phyloP scores from a whole-genome alignment of 1,140 invertebrate species.

The Apolygus lucorum region DNA sequence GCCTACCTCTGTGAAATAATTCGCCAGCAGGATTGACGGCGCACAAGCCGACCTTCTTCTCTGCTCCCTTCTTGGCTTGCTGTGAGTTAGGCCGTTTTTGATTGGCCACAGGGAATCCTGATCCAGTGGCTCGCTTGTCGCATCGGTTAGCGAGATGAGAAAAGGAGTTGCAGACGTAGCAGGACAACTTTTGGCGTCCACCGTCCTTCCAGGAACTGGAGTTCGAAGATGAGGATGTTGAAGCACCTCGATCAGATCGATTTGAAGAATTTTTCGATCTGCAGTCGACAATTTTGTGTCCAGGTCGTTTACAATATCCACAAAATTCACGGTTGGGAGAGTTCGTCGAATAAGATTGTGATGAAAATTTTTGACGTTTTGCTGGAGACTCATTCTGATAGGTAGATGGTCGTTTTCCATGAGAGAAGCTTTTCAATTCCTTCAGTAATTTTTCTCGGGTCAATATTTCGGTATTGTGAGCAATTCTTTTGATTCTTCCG shows the following conservation, averaged over 20 bases:
- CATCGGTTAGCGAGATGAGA: neutral
- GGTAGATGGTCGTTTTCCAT: slow-evolving; percentile 9
- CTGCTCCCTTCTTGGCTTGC: neutral
- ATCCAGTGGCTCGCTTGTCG: too few species aligned
- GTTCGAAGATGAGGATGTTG: neutral
- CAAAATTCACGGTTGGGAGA: neutral
- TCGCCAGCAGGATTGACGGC: slow-evolving; percentile 18
- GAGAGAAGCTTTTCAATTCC: slow-evolving; percentile 22
- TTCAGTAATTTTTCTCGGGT: slow-evolving; percentile 20
- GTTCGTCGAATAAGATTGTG: neutral
- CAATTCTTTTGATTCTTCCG: slow-evolving; percentile 16
- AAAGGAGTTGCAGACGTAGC: neutral
- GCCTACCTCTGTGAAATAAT: slow-evolving; percentile 8
- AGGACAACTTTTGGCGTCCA: neutral
- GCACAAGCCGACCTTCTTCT: neutral
- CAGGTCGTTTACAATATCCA: neutral
- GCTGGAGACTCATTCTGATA: neutral
- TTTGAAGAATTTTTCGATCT: neutral
- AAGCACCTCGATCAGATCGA: too few species aligned
- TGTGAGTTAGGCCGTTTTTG: neutral
- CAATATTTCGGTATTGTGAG: slow-evolving; percentile 22
- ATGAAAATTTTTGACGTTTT: neutral
- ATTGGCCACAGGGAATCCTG: neutral
- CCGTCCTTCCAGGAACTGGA: neutral
- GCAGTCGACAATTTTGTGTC: neutral